These are phyloP conservation scores for Bimastos eiseni DNA, from an alignment of 2,888 invertebrate genomes.

Conservation along the genomic window DNA sequence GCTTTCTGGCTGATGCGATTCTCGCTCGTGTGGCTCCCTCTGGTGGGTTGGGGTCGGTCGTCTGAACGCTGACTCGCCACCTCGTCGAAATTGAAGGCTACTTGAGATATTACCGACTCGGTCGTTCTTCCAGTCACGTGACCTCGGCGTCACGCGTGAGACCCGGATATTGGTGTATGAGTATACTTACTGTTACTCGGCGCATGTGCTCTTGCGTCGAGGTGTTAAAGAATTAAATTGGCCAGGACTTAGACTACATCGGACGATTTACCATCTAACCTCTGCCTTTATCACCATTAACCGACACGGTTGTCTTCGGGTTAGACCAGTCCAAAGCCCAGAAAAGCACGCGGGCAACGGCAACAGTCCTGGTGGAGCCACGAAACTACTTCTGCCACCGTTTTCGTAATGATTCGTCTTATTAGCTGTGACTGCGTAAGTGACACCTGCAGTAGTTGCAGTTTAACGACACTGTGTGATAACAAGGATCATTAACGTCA, in stretches of 20 bases:
- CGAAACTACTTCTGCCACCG: no score
- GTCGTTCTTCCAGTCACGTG: not conserved
- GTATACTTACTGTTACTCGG: not conserved
- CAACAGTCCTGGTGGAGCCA: no score
- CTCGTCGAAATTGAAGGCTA: not conserved
- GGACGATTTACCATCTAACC: no score
- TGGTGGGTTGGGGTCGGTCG: not conserved
- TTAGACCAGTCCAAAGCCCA: no score
- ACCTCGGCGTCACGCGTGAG: not conserved
- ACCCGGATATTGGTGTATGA: not conserved
- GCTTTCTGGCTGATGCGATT: not conserved
- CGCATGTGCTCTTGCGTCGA: not conserved
- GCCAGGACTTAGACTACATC: not conserved
- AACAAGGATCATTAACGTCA: no score
- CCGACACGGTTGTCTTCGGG: no score
- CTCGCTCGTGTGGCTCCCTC: not conserved
- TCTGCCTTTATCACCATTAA: no score
- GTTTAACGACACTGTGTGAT: no score
- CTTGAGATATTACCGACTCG: not conserved
- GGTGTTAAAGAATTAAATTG: not conserved
- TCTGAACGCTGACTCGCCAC: not conserved
- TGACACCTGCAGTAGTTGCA: no score
- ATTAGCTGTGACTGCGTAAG: no score
- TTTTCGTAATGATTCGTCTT: no score
- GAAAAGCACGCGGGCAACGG: no score